Conservation (phyloP, 2,797 vertebrate species). For the Alcedo quadribrachys region DNA sequence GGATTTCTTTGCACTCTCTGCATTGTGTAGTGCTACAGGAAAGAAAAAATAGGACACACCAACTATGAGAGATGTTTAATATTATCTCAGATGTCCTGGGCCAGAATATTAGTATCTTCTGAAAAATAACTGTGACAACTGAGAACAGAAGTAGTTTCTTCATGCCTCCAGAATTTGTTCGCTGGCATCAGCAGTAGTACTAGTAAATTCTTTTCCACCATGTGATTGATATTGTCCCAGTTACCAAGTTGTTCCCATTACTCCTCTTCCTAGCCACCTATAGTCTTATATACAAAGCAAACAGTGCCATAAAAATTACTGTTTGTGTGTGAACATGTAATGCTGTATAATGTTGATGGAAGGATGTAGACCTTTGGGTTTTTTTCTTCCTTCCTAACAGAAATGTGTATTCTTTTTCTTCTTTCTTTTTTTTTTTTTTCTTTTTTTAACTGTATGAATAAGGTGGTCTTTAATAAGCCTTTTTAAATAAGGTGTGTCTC, state of each 20-base stretch:
- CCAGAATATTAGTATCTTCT: not conserved
- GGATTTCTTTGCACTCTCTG: not conserved
- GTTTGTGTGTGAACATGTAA: not conserved
- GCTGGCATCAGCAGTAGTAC: not conserved
- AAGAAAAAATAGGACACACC: not conserved
- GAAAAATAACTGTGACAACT: not conserved
- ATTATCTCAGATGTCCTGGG: not conserved
- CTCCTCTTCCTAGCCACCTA: not conserved
- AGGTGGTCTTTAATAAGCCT: not conserved
- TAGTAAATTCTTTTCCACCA: not conserved
- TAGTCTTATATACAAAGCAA: not conserved
- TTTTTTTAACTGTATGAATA: not conserved
- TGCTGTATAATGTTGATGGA: not conserved
- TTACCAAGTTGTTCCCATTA: not conserved
- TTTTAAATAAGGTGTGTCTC: not conserved
- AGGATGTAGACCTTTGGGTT: not conserved
- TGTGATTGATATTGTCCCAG: fast-evolving
- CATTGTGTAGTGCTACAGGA: not conserved
- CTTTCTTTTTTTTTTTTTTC: not conserved
- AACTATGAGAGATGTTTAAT: not conserved
- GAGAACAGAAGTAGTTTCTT: not conserved
- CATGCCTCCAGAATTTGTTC: not conserved
- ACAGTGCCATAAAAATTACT: not conserved
- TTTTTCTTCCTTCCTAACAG: not conserved
- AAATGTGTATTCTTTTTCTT: not conserved